Conservation (phyloP, 1,140 invertebrate genomes). For the Drosophila hydei region DNA sequence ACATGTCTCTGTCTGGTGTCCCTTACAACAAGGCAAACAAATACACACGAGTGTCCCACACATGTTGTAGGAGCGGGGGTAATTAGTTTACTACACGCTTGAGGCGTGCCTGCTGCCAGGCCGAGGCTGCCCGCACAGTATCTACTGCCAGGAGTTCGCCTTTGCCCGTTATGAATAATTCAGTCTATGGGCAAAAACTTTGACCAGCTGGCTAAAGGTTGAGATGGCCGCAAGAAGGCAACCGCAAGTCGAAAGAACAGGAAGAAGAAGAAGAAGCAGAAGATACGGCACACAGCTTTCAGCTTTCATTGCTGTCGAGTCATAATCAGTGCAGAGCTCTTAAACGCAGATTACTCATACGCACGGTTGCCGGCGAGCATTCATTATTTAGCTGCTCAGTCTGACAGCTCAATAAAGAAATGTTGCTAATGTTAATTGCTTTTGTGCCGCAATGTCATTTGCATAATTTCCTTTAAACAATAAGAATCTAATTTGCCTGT, state of each 20-base stretch:
- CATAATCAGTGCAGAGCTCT: constrained; percentile 44
- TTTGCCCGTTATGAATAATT: constrained; percentile 69
- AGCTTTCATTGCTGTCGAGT: constrained; percentile 15
- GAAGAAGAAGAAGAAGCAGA: too few species aligned
- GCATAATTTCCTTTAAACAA: constrained; percentile 83
- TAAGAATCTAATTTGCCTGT: constrained; percentile 81
- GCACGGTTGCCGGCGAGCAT: constrained; percentile 64
- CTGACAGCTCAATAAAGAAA: constrained; percentile 41
- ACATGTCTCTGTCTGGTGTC: constrained; percentile 45
- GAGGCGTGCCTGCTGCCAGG: constrained; percentile 55
- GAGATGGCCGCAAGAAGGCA: constrained; percentile 64
- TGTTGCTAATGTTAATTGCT: constrained; percentile 67
- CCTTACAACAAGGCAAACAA: constrained; percentile 52
- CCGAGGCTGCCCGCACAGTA: constrained; percentile 6
- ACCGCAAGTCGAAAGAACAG: constrained; percentile 61
- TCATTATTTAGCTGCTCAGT: constrained; percentile 55
- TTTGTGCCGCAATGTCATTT: constrained; percentile 63
- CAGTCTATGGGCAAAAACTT: constrained; percentile 61
- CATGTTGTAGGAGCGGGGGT: constrained; percentile 48
- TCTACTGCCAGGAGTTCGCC: neutral
- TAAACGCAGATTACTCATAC: constrained; percentile 76
- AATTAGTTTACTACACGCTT: constrained; percentile 78
- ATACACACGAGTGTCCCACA: constrained; percentile 41
- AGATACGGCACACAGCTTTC: constrained; percentile 21
- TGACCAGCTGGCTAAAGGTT: constrained; percentile 63